phyloP scores from a whole-genome alignment of 2,113 vertebrate species.

The Porphyrio hochstetteri region DNA sequence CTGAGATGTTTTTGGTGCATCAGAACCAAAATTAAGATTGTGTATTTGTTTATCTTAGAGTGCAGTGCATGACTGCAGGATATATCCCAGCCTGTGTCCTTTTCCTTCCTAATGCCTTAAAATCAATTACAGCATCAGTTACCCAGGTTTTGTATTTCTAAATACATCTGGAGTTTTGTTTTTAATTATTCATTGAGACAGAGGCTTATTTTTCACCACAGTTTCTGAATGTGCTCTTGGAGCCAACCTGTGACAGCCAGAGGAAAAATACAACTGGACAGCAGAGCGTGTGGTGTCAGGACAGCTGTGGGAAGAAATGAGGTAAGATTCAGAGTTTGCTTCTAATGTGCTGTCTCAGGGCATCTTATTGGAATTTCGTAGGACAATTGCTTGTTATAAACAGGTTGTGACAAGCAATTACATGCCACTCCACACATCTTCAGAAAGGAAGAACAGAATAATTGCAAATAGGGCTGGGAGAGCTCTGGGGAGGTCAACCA shows the following conservation, averaged over 20 bases:
- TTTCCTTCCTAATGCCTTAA: background rate
- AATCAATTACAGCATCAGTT: background rate
- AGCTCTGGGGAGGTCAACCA: background rate
- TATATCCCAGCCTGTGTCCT: background rate
- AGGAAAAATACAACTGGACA: conserved; percentile 15
- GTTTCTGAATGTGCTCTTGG: background rate
- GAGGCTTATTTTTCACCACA: background rate
- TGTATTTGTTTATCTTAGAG: background rate
- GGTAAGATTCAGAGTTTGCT: background rate
- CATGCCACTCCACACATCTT: background rate
- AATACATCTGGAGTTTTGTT: conserved; percentile 18
- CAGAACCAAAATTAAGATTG: background rate
- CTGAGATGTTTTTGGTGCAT: background rate
- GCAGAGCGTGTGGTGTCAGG: background rate
- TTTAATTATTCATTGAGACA: background rate
- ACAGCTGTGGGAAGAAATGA: background rate
- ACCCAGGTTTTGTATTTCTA: background rate
- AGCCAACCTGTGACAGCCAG: background rate
- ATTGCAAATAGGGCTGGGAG: background rate
- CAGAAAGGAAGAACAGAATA: conserved; percentile 6
- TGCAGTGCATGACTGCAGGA: background rate
- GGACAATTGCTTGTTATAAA: conserved; percentile 38
- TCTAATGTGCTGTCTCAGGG: background rate
- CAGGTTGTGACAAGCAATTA: conserved; percentile 51
- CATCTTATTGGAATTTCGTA: background rate